Evolutionary conservation across 2,797 vertebrate genomes (phyloP), one percentile per base, ranked within the genome.

Genomic region (Tapera naevia): DNA sequence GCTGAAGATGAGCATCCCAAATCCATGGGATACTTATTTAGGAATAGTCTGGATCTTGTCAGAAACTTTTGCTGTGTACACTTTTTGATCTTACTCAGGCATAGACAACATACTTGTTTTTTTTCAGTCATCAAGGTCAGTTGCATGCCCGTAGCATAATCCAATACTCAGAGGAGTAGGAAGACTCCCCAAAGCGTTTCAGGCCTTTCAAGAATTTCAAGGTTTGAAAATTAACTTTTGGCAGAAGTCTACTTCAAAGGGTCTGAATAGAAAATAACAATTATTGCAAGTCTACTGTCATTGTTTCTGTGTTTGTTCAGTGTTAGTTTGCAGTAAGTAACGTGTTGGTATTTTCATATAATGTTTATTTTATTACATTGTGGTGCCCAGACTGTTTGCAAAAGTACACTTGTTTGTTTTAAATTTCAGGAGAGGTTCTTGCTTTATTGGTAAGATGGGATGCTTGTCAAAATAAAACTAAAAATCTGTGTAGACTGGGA

Each of bases 181-280:
- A 79, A 80, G 43, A 75, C 13, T 86, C 62, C 89, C 58, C 32
- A 35, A 72, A 91, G 53, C 62, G 30, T 46, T 94, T 85, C 61
- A 86, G 72, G 32, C 50, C 89, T 86, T 74, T 91, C 41, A 89
- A 64, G 56, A 88, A 46, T 79, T 86, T 86, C 41, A 78, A 89
- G 54, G 25, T 66, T 89, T 89, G 35, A 53, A 92, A 88, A 70
- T 51, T 54, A 54, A 27, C n/a, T 61, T 88, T 51, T 86, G 62
- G 43, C 54, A 92, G 51, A 79, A 78, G 24, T 58, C 57, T 81
- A 27, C 15, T 43, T 5, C 57, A 69, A 85, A 62, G 23, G 4
- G 2, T 48, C n/a, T 81, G 61, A 86, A n/a, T 58, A 86, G 56
- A 88, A 95, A 93, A 88, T 62, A 92, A 65, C 39, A 76, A 21